Evolutionary conservation across 2,888 invertebrate genomes (phyloP).

Genomic region (Anodontia alba): DNA sequence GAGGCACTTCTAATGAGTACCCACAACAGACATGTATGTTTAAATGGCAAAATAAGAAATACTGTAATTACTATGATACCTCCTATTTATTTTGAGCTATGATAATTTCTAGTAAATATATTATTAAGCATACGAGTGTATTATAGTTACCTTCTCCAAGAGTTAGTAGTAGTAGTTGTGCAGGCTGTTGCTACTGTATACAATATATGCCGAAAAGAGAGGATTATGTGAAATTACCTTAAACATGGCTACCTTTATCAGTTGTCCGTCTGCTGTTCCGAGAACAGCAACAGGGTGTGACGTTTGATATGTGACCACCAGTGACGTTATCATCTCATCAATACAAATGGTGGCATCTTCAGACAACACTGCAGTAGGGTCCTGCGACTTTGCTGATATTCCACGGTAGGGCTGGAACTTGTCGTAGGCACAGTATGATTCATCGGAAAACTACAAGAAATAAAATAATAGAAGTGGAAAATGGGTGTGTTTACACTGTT

Average conservation of each 20-base stretch:
- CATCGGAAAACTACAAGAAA: not conserved
- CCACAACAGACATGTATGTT: too few relatives aligned
- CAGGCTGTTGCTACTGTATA: not conserved
- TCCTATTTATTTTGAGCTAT: too few relatives aligned
- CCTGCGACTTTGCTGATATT: conserved; percentile 30
- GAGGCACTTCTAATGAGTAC: too few relatives aligned
- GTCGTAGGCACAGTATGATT: conserved; percentile 45
- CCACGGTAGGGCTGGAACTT: conserved; percentile 27
- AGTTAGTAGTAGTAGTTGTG: not conserved
- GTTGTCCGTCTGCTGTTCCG: conserved; percentile 50
- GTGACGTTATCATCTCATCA: conserved; percentile 43
- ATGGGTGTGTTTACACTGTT: too few relatives aligned
- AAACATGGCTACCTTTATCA: conserved; percentile 53
- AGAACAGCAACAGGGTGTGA: conserved; percentile 54
- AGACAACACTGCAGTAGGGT: conserved; percentile 26
- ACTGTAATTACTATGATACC: too few relatives aligned
- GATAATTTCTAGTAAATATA: too few relatives aligned
- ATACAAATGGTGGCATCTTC: conserved; percentile 45
- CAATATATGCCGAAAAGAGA: not conserved
- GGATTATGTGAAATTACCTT: conserved; percentile 1
- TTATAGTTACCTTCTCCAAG: not conserved
- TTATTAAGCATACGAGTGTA: too few relatives aligned
- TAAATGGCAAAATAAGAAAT: too few relatives aligned
- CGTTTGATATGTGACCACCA: conserved; percentile 38
- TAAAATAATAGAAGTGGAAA: too few relatives aligned